Evolutionary conservation across 1,140 invertebrate genomes (phyloP), one percentile per base, ranked within the genome.

Genomic region (Mya arenaria): DNA sequence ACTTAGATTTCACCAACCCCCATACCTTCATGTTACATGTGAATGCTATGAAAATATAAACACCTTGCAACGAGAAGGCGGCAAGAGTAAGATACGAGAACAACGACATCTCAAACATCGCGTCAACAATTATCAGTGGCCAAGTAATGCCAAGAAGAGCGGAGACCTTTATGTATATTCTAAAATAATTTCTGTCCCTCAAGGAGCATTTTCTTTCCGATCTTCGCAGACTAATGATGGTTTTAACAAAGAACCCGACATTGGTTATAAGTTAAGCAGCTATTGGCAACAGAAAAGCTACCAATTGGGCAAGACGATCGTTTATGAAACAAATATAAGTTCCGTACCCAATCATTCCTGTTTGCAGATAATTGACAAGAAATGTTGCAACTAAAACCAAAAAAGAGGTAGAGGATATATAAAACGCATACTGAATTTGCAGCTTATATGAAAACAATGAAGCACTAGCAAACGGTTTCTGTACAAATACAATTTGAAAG

Each of bases 401-500:
- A 55, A 68, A 34, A 13, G 74, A 75, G 3, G 68, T 23, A 8
- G 36, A 28, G 19, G 71, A 74, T 39, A 62, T 63, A 28, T 72
- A 81, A n/a, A 65, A 25, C 4, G 15, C 52, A 48, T 73, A 75
- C 28, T 6, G 6, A 15, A 63, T 8, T 3, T 25, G 3, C 37
- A 13, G 17, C 15, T 30, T 30, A 1, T 4, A 10, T 37, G 36
- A 36, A 15, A 17, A 30, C 34, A 37, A 28, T 0, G 28, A 28
- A n/a, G n/a, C n/a, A n/a, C 15, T 17, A 15, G 0, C 56, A 28
- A 3, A 73, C 19, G 13, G 41, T 36, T 23, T 44, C 25, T 19
- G 25, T 80, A 41, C 39, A 41, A 93, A 93, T 3, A 97, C 97
- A 98, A 62, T 97, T 96, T 34, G 97, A 95, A 89, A 98, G 93